These are phyloP conservation scores for Hydrotaea diabolus DNA, from an alignment of 2,888 invertebrate genomes.

Conservation along the genomic window DNA sequence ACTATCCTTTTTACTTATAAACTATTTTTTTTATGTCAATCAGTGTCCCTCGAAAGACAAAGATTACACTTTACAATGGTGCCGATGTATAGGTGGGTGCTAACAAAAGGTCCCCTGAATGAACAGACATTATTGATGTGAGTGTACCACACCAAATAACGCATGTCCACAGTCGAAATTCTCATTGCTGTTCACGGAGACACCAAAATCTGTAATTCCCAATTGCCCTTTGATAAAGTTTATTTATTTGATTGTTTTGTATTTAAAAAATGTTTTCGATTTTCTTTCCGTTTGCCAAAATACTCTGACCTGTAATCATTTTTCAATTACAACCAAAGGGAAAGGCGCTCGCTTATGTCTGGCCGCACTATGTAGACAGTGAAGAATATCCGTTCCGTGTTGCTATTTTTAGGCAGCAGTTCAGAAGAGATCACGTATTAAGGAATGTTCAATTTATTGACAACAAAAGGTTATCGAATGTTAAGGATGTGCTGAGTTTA, in stretches of 20 bases:
- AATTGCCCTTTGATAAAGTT: conserved; percentile 35
- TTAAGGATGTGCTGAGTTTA: conserved; percentile 6
- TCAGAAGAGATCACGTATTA: conserved; percentile 23
- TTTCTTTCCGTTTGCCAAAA: conserved; percentile 46
- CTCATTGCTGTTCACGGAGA: conserved; percentile 44
- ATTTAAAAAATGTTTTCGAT: conserved; percentile 31
- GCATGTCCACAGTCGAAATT: conserved; percentile 26
- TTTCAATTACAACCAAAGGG: conserved; percentile 70
- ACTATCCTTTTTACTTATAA: too few relatives aligned
- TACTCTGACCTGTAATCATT: conserved; percentile 68
- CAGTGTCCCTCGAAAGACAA: too few relatives aligned
- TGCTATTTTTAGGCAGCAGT: conserved; percentile 15
- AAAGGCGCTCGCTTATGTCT: conserved; percentile 69
- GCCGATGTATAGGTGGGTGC: too few relatives aligned
- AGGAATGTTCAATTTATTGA: conserved; percentile 10
- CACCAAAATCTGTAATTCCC: conserved; percentile 27
- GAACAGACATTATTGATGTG: neutral
- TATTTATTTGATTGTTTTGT: conserved; percentile 62
- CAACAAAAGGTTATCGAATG: conserved; percentile 9
- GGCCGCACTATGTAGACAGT: conserved; percentile 11
- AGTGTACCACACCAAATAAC: neutral
- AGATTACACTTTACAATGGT: too few relatives aligned
- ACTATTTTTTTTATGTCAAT: too few relatives aligned
- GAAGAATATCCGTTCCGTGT: conserved; percentile 14
- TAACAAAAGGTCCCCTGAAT: neutral